Percentiles rank a stretch among this genome's conserved stretches.
These are phyloP conservation scores for Cheilosia variabilis DNA, from an alignment of 2,888 invertebrate genomes.

Conservation along the genomic window DNA sequence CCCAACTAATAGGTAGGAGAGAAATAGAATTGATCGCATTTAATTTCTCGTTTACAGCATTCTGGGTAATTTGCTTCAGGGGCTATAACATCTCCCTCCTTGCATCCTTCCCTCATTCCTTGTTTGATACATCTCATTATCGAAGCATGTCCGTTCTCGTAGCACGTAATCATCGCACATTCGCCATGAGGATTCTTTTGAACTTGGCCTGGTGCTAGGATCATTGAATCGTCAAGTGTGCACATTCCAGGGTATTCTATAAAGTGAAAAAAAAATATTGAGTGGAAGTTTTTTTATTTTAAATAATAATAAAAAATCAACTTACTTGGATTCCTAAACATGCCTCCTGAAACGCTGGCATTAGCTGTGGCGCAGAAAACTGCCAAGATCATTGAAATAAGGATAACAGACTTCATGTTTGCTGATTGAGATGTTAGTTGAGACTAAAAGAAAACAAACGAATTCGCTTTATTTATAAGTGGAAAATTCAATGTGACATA, in stretches of 20 bases:
- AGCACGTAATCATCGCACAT: constrained; percentile 63
- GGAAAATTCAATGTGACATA: not conserved
- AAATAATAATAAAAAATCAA: not conserved
- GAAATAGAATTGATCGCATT: constrained; percentile 50
- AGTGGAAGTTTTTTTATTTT: not conserved
- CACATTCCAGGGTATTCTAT: constrained; percentile 68
- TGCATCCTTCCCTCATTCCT: constrained; percentile 68
- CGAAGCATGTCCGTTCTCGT: constrained; percentile 64
- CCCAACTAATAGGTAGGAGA: constrained; percentile 45
- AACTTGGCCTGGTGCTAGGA: constrained; percentile 48
- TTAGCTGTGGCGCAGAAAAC: constrained; percentile 22
- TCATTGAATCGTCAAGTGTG: constrained; percentile 51
- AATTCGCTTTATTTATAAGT: constrained; percentile 22
- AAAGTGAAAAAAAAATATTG: not conserved
- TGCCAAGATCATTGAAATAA: constrained; percentile 38
- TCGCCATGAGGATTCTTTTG: constrained; percentile 47
- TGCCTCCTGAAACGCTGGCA: constrained; percentile 48
- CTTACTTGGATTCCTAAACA: constrained; percentile 65
- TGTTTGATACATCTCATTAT: constrained; percentile 61
- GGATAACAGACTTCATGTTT: constrained; percentile 51
- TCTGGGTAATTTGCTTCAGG: constrained; percentile 59
- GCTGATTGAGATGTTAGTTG: not conserved
- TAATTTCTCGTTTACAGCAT: constrained; percentile 63
- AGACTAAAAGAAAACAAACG: constrained; percentile 33
- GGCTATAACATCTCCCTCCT: constrained; percentile 48